These are phyloP conservation scores for Synchiropus splendidus DNA, from an alignment of 2,113 vertebrate species.

Conservation along the genomic window DNA sequence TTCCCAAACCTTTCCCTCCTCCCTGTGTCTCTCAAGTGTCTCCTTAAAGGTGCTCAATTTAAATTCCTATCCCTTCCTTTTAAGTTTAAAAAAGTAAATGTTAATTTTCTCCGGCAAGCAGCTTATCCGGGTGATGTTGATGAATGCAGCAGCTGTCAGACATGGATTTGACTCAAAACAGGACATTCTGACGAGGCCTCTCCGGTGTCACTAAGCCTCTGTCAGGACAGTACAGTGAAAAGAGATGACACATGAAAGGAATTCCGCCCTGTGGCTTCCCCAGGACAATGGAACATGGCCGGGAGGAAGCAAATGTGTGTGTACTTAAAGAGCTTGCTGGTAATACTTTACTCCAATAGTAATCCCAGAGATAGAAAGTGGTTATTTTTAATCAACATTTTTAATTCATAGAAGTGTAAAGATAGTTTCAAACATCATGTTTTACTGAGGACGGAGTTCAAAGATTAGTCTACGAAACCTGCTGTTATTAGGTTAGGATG, in stretches of 20 bases:
- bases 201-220: conserved; percentile 52
- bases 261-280: conserved; percentile 42
- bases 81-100: conserved; percentile 49
- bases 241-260: conserved; percentile 53
- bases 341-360: no score
- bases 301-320: conserved; percentile 23
- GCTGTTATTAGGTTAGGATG: no score
- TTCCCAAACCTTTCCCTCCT: conserved; percentile 31
- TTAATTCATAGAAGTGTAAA: no score
- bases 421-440: no score
- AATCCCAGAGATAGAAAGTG: no score
- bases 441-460: no score
- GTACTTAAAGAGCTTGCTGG: not conserved
- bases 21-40: conserved; percentile 61
- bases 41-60: conserved; percentile 54
- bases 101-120: conserved; percentile 63
- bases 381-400: no score
- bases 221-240: conserved; percentile 41
- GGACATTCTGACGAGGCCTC: conserved; percentile 40
- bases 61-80: conserved; percentile 19
- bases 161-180: conserved; percentile 59
- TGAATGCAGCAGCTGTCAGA: conserved; percentile 55
- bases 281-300: conserved; percentile 52
- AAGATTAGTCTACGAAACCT: no score
- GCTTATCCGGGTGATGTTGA: conserved; percentile 65